Conservation (phyloP, 2,888 invertebrate genomes). For the Microctonus aethiopoides region DNA sequence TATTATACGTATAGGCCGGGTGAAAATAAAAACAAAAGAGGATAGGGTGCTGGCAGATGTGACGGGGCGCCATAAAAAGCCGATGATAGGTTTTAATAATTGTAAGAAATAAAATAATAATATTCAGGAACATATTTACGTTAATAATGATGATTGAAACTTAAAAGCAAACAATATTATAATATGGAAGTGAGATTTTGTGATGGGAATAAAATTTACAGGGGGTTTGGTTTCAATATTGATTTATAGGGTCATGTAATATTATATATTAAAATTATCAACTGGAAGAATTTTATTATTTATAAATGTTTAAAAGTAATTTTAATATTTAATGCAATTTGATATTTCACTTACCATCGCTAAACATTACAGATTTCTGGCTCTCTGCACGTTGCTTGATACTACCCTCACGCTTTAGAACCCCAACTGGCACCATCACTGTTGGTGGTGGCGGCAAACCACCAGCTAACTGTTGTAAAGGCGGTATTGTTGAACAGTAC, state of each 20-base stretch:
- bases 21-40: slow-evolving; percentile 59
- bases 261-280: not conserved
- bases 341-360: slow-evolving; percentile 73
- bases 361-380: slow-evolving; percentile 85
- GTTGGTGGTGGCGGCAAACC: slow-evolving; percentile 72
- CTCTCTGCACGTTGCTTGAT: slow-evolving; percentile 67
- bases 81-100: slow-evolving; percentile 29
- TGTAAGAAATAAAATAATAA: not conserved
- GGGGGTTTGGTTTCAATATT: not conserved
- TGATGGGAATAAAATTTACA: not conserved
- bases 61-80: slow-evolving; percentile 25
- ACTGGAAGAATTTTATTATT: not conserved
- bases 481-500: slow-evolving; percentile 86
- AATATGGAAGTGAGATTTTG: not conserved
- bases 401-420: slow-evolving; percentile 78
- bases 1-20: slow-evolving; percentile 62
- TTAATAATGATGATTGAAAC: not conserved
- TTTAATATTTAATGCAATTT: not conserved
- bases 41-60: slow-evolving; percentile 45
- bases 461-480: slow-evolving; percentile 77
- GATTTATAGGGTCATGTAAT: not conserved
- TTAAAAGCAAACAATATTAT: slow-evolving; percentile 3
- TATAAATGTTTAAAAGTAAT: too few species aligned
- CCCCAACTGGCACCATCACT: slow-evolving; percentile 88
- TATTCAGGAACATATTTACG: not conserved